A percentile compares a stretch with the other conserved stretches of the same genome.
These are phyloP conservation scores for Valencia hispanica DNA, from an alignment of 2,797 vertebrate genomes.

Conservation along the genomic window DNA sequence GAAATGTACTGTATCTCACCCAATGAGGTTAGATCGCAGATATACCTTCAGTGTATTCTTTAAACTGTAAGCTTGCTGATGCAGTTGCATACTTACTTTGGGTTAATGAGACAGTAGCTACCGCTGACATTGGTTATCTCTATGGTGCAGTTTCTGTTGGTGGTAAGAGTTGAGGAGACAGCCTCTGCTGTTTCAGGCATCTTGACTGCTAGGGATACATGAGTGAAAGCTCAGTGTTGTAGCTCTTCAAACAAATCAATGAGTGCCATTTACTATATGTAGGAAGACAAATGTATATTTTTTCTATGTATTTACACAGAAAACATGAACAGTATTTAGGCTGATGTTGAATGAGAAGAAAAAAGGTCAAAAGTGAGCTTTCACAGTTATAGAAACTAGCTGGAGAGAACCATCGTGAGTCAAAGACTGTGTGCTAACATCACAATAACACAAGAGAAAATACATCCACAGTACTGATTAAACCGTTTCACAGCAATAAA, in stretches of 20 bases:
- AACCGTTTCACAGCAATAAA: neutral
- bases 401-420: neutral
- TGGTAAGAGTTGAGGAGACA: slow-evolving; percentile 74
- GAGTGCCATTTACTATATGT: neutral
- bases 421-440: neutral
- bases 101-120: slow-evolving; percentile 75
- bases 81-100: slow-evolving; percentile 70
- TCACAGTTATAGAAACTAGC: neutral
- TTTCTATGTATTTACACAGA: neutral
- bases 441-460: neutral
- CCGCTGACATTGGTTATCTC: slow-evolving; percentile 74
- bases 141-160: slow-evolving; percentile 78
- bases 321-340: neutral
- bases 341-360: neutral
- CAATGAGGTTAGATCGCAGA: neutral
- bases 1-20: neutral
- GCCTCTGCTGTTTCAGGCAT: slow-evolving; percentile 77
- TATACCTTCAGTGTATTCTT: neutral
- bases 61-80: neutral
- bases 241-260: slow-evolving; percentile 1
- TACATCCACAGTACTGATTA: neutral
- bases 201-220: slow-evolving; percentile 47
- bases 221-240: slow-evolving; percentile 23
- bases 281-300: neutral
- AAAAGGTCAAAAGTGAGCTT: neutral